phyloP scores from a whole-genome alignment of 64 coral and sea anemone species.

The Pocillopora verrucosa region DNA sequence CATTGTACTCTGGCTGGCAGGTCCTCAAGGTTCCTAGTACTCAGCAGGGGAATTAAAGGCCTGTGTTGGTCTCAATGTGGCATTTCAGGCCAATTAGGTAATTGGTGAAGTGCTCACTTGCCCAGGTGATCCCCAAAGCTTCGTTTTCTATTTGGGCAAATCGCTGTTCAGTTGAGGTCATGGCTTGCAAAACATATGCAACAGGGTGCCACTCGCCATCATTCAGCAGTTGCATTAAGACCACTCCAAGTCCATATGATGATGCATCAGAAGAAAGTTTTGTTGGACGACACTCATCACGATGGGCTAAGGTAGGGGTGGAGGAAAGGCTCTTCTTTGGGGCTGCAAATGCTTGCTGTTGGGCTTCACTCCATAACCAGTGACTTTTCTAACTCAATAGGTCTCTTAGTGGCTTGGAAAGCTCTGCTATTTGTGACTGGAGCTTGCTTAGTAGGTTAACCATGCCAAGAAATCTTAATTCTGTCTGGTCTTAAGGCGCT shows the following conservation, averaged over 20 bases:
- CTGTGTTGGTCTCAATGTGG: slow-evolving; percentile 11
- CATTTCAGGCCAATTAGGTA: slow-evolving; percentile 1
- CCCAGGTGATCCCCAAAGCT: not conserved
- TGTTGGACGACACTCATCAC: not conserved
- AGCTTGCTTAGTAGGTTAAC: not conserved
- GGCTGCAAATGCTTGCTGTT: not conserved
- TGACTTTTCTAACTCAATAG: not conserved
- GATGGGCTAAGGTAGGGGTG: not conserved
- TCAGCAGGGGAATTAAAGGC: not conserved
- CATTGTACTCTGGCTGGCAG: not conserved
- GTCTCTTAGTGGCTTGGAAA: slow-evolving; percentile 14
- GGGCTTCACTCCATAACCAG: not conserved
- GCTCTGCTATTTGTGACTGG: not conserved
- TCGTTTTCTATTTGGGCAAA: slow-evolving; percentile 2
- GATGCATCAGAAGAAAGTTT: not conserved
- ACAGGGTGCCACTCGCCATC: not conserved
- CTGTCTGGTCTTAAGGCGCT: not conserved
- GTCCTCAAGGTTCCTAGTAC: not conserved
- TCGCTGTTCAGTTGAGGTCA: not conserved
- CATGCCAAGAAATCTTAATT: slow-evolving; percentile 12
- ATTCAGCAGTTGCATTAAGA: not conserved
- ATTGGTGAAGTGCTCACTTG: not conserved
- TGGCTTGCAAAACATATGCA: not conserved
- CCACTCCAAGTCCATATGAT: not conserved
- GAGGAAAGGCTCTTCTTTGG: not conserved